Conservation (phyloP, 2,888 invertebrate genomes). For the Ypsolopha sequella region DNA sequence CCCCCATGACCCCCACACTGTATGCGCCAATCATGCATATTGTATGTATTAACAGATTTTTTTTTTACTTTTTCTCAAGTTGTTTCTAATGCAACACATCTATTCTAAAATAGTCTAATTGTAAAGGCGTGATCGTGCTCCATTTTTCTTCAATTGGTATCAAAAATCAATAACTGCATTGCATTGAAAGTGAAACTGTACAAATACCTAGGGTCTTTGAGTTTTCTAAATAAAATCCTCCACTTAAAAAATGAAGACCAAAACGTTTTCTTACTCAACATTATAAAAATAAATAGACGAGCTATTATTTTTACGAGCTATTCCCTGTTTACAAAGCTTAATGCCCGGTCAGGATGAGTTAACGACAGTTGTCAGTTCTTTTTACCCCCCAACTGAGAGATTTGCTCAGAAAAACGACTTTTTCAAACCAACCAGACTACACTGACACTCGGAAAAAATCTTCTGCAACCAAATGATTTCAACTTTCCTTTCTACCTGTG, state of each 20-base stretch:
- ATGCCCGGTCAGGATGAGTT: constrained; percentile 51
- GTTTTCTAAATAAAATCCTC: too few relatives aligned
- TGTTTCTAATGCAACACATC: too few relatives aligned
- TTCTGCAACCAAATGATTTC: background rate
- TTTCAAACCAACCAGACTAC: constrained; percentile 23
- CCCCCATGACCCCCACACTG: too few relatives aligned
- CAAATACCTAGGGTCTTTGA: too few relatives aligned
- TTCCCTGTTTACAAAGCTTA: constrained; percentile 55
- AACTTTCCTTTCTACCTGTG: background rate
- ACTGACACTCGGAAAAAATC: constrained; percentile 19
- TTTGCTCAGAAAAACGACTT: constrained; percentile 32
- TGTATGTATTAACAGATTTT: too few relatives aligned
- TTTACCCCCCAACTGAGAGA: constrained; percentile 40
- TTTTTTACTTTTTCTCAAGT: too few relatives aligned
- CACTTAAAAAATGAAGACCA: background rate
- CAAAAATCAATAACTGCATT: too few relatives aligned
- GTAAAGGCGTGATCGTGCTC: too few relatives aligned
- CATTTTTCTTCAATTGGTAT: too few relatives aligned
- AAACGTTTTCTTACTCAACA: background rate
- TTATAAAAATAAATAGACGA: constrained; percentile 3
- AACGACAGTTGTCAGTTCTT: constrained; percentile 63
- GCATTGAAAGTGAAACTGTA: too few relatives aligned
- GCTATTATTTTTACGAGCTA: constrained; percentile 33
- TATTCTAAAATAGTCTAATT: too few relatives aligned
- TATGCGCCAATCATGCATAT: too few relatives aligned